phyloP scores from a whole-genome alignment of 2,888 invertebrate genomes.

The Lithophane socia region DNA sequence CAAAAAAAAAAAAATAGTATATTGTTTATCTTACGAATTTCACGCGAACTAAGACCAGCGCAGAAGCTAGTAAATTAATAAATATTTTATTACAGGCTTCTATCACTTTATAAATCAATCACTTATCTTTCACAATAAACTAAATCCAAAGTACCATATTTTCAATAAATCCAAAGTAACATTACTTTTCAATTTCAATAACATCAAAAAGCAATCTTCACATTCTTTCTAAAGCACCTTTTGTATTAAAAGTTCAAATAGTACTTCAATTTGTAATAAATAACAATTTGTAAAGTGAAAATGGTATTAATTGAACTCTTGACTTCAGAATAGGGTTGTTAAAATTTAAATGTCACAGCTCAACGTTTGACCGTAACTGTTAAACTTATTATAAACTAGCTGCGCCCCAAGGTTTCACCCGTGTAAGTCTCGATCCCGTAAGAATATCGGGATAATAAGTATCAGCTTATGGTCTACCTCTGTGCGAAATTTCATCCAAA shows the following conservation, averaged over 20 bases:
- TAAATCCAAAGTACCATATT: background rate
- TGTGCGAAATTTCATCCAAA: too few species aligned
- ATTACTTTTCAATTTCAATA: conserved; percentile 41
- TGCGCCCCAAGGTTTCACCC: too few species aligned
- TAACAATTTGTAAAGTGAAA: conserved; percentile 27
- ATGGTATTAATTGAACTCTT: conserved; percentile 17
- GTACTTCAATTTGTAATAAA: conserved; percentile 32
- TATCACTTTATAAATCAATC: background rate
- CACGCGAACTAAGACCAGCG: too few species aligned
- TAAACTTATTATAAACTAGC: background rate
- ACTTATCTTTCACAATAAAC: conserved; percentile 12
- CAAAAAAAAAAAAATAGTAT: too few species aligned
- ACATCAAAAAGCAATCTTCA: conserved; percentile 37
- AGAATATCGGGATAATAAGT: too few species aligned
- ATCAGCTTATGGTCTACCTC: too few species aligned
- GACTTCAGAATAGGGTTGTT: conserved; percentile 2
- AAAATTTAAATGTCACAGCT: background rate
- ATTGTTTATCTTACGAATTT: too few species aligned
- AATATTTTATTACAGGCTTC: background rate
- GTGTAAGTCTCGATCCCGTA: too few species aligned
- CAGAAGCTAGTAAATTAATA: too few species aligned
- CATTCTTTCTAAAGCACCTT: conserved; percentile 22
- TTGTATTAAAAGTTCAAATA: conserved; percentile 23
- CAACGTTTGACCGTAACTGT: background rate
- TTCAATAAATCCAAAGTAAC: conserved; percentile 11